Base-by-base conservation (phyloP, 2,113 vertebrate species). In the Lycaon pictus region DNA sequence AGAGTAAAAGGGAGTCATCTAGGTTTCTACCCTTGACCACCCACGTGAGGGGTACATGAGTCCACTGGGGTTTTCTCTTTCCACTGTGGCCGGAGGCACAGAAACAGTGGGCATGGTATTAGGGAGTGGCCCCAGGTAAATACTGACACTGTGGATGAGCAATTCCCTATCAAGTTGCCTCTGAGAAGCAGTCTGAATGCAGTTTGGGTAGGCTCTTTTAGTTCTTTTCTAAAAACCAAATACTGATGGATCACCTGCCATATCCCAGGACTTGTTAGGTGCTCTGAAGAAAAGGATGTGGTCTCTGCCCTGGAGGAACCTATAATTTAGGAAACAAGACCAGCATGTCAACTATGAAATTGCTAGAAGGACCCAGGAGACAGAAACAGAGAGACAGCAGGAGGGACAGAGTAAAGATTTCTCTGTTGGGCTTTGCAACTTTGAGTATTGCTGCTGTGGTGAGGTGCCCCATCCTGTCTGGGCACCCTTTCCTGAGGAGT, bases 1-100 rank as follows among this genome's bases (percentile, higher is more conserved):
- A 37, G 17, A 86, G 10, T 2, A 32, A 81, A 17, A 48, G 19
- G 13, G 37, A 10, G 13, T 1, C 32, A 12, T 77, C n/a, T n/a
- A 16, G 48, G 53, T 19, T 16, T 37, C 17, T 0, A 37, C 7
- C 10, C 10, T 35, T n/a, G 17, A 63, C 15, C 17, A 51, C 3
- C 5, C 1, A 25, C 2, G 19, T 11, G 13, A 93, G 23, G 2
- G 7, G 11, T 27, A 3, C 3, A 16, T 20, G 22, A 32, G 7
- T 8, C 25, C 1, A 23, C 3, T 8, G 9, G 3, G 25, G 4
- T 43, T 16, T 90, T 5, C 25, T 0, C 16, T 43, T 16, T 90
- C 7, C 25, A 0, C 16, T 10, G 16, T 17, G 15, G 3, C 6
- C 11, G 37, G 32, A 53, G 13, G 11, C n/a, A 23, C 8, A 83